Evolutionary conservation across 2,113 vertebrate species (phyloP).

Genomic region (Holacanthus passer): DNA sequence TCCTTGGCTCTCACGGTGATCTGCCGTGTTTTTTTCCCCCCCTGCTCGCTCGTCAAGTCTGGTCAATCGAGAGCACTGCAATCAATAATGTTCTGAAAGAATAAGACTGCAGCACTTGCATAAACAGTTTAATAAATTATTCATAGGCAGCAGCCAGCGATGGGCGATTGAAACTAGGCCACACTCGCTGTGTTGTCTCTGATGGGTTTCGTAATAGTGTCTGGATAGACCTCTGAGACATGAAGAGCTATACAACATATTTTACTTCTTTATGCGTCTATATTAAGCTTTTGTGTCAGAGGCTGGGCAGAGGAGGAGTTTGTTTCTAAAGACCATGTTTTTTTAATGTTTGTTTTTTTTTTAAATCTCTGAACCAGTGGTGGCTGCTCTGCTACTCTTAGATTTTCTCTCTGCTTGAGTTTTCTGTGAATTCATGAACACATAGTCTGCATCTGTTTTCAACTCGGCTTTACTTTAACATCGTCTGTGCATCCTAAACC

Average conservation of each 20-base stretch:
- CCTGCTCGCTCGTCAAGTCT: conserved; percentile 58
- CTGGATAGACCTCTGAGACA: conserved; percentile 70
- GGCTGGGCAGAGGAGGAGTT: neutral
- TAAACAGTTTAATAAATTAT: conserved; percentile 82
- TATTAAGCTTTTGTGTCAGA: conserved; percentile 59
- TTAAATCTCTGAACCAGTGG: conserved; percentile 11
- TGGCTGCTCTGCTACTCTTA: conserved; percentile 12
- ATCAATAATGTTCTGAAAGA: conserved; percentile 77
- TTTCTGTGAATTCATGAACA: conserved; percentile 10
- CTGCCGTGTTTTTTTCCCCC: conserved; percentile 11
- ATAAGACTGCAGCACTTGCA: conserved; percentile 73
- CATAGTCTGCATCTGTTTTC: neutral
- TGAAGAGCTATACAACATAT: conserved; percentile 32
- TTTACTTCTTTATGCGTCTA: conserved; percentile 55
- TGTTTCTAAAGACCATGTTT: conserved; percentile 32
- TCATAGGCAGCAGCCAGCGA: conserved; percentile 67
- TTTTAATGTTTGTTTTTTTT: conserved; percentile 17
- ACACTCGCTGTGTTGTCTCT: conserved; percentile 68
- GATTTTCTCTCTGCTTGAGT: conserved; percentile 17
- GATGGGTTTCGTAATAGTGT: conserved; percentile 69
- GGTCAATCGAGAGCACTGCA: conserved; percentile 45
- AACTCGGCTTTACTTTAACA: conserved; percentile 4
- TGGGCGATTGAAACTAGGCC: conserved; percentile 76
- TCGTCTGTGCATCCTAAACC: conserved; percentile 12
- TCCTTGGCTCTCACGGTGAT: conserved; percentile 51